Evolutionary conservation across 2,797 vertebrate species (phyloP).

Genomic region (Ctenopoma multispine): DNA sequence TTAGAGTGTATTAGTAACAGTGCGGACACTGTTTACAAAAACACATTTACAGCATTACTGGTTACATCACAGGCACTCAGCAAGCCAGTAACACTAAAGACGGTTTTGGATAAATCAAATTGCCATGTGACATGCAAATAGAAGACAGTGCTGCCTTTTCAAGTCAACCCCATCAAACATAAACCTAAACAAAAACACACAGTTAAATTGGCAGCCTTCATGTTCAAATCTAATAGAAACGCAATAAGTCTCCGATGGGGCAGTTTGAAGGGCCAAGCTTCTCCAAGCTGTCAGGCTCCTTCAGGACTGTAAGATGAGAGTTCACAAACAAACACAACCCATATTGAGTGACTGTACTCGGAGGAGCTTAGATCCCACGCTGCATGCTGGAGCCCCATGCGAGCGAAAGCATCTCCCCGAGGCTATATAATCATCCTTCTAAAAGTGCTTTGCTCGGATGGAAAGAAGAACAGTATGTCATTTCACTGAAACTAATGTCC

Average conservation of each 20-base stretch:
- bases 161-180: constrained; percentile 72
- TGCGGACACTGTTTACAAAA: constrained; percentile 27
- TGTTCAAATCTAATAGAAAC: constrained; percentile 75
- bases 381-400: constrained; percentile 58
- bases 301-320: constrained; percentile 69
- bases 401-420: constrained; percentile 63
- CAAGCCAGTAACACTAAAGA: constrained; percentile 52
- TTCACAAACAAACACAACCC: constrained; percentile 82
- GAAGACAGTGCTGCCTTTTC: constrained; percentile 61
- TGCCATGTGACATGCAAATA: constrained; percentile 67
- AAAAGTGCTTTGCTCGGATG: constrained; percentile 73
- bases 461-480: constrained; percentile 81
- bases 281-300: constrained; percentile 68
- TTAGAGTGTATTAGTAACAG: constrained; percentile 10
- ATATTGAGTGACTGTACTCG: constrained; percentile 71
- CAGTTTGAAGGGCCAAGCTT: constrained; percentile 62
- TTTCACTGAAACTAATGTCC: constrained; percentile 80
- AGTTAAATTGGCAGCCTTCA: constrained; percentile 71
- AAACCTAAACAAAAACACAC: constrained; percentile 81
- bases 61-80: constrained; percentile 51
- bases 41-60: constrained; percentile 29
- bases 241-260: constrained; percentile 65
- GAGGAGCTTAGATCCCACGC: constrained; percentile 57
- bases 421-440: constrained; percentile 80
- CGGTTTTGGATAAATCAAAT: constrained; percentile 67